Conservation (phyloP, 1,140 invertebrate species). For the Steinernema feltiae region DNA sequence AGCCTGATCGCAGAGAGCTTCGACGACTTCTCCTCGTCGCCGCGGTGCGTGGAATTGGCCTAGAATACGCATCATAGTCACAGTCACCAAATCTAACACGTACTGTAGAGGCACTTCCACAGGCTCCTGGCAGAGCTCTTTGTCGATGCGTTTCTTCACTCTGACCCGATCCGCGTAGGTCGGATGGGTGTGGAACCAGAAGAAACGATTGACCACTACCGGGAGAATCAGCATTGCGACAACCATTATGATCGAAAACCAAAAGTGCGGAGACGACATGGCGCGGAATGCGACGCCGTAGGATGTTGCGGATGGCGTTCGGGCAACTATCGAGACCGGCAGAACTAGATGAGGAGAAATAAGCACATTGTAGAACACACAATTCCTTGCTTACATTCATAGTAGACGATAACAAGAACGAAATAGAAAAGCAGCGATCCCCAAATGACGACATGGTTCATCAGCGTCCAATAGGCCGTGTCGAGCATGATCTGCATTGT, state of each 20-base stretch:
- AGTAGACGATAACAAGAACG: constrained; percentile 65
- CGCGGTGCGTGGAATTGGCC: constrained; percentile 67
- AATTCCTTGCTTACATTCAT: constrained; percentile 56
- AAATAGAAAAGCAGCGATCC: constrained; percentile 92
- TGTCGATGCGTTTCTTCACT: constrained; percentile 65
- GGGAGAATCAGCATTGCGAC: constrained; percentile 79
- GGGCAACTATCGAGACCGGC: constrained; percentile 19
- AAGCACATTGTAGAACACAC: constrained; percentile 65
- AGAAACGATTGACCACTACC: constrained; percentile 86
- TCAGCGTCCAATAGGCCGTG: constrained; percentile 93
- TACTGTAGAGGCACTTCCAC: constrained; percentile 20
- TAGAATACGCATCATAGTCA: too few species aligned
- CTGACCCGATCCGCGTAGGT: constrained; percentile 84
- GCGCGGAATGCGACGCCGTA: constrained; percentile 49
- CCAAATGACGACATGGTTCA: constrained; percentile 96
- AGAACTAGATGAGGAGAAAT: constrained; percentile 29
- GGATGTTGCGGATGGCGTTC: constrained; percentile 29
- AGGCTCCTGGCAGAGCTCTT: constrained; percentile 59
- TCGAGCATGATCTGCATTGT: constrained; percentile 69
- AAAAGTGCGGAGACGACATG: constrained; percentile 74
- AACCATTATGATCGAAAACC: constrained; percentile 84
- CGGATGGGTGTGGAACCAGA: constrained; percentile 78
- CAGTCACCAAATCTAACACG: too few species aligned
- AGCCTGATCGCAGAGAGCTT: constrained; percentile 85
- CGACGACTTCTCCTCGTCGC: constrained; percentile 74